phyloP scores from a whole-genome alignment of 1,140 invertebrate genomes.

The Augochlora pura region DNA sequence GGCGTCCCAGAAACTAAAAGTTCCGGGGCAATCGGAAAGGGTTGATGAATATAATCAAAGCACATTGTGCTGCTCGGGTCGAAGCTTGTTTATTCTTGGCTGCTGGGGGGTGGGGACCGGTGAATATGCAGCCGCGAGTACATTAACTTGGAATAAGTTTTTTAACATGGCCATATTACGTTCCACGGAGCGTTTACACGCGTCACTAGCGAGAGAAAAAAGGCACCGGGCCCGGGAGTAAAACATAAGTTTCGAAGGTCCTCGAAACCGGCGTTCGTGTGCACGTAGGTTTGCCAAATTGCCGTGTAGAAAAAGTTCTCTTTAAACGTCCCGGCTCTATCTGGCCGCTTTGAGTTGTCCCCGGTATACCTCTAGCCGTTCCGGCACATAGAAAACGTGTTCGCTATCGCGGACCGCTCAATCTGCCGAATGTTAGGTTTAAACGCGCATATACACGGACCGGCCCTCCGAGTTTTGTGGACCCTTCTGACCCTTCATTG shows the following conservation, averaged over 20 bases:
- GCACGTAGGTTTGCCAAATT: slow-evolving; percentile 71
- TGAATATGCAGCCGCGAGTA: slow-evolving; percentile 19
- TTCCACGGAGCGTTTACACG: slow-evolving; percentile 50
- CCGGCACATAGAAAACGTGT: slow-evolving; percentile 56
- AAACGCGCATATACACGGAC: slow-evolving; percentile 49
- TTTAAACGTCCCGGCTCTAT: slow-evolving; percentile 50
- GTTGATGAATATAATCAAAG: slow-evolving; percentile 9
- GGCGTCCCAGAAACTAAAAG: background rate
- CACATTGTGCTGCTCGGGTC: slow-evolving; percentile 7
- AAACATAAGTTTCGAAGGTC: slow-evolving; percentile 72
- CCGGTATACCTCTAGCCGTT: slow-evolving; percentile 28
- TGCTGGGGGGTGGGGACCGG: background rate
- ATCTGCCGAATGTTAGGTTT: slow-evolving; percentile 57
- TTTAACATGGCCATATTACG: slow-evolving; percentile 71
- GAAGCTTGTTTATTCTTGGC: slow-evolving; percentile 17
- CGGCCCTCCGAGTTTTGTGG: slow-evolving; percentile 55
- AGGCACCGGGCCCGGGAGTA: slow-evolving; percentile 29
- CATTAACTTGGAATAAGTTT: slow-evolving; percentile 70
- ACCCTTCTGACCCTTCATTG: slow-evolving; percentile 60
- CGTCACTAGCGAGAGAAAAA: slow-evolving; percentile 37
- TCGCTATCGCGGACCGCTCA: slow-evolving; percentile 45
- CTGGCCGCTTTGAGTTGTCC: slow-evolving; percentile 25
- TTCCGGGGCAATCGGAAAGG: background rate
- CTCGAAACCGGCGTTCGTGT: slow-evolving; percentile 62
- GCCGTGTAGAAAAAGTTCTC: slow-evolving; percentile 70